Evolutionary conservation across 2,888 invertebrate species (phyloP), one percentile per base, ranked within the genome.

Genomic region (Mellilla xanthometata): DNA sequence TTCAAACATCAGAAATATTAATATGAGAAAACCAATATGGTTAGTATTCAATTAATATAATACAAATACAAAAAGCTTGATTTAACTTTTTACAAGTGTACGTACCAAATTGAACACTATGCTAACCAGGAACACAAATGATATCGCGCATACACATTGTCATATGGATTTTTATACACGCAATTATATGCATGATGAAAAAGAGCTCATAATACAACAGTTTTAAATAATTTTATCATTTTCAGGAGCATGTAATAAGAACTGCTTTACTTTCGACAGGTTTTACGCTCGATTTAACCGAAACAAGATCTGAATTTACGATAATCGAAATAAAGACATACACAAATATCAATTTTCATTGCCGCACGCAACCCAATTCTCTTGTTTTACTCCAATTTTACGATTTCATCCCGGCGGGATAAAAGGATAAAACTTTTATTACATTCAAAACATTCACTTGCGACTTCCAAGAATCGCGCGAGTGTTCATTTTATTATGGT

Each of bases 271-370:
- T 74, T 72, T 39, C 35, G 13, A 46, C 81, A 81, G 82, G 82
- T 87, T 87, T 84, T 78, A 86, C 84, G 84, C 83, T 81, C 82
- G 68, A 82, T 88, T 82, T 72, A 81, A 72, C 75, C 68, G 66
- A 67, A 70, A 69, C 73, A 66, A 72, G 72, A 51, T 68, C 72
- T 75, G 80, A 83, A 86, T 87, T 87, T 87, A 86, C 75, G 86
- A 83, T 84, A 81, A 83, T 82, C 75, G 81, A 59, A 76, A 80
- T 80, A 72, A 83, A 82, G 78, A 83, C 78, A 76, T 76, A 73
- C 66, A 71, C 68, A 74, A 68, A 68, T 72, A 76, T 73, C 69
- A 67, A 72, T 72, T 72, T 70, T 60, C 70, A 68, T 58, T 58
- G 50, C 58, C 54, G 54, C 54, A 45, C 41, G 22, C 24, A 30